Conservation (phyloP, 2,797 vertebrate species). For the Passerculus sandwichensis region DNA sequence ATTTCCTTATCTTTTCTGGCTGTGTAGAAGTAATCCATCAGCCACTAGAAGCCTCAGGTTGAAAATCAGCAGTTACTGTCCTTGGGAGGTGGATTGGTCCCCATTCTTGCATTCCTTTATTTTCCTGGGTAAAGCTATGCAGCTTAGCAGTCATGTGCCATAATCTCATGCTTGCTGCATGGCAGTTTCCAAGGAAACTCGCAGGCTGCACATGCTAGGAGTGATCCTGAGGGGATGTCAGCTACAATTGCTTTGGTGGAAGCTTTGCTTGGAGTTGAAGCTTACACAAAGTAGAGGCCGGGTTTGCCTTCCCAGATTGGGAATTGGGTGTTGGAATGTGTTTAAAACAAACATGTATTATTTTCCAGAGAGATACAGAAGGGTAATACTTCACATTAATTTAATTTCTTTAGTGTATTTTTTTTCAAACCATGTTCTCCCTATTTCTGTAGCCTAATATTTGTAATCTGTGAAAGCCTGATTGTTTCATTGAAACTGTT, state of each 20-base stretch:
- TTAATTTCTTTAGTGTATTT: background rate
- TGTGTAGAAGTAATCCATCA: background rate
- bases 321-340: background rate
- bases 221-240: constrained; percentile 55
- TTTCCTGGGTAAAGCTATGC: constrained; percentile 20
- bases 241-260: constrained; percentile 13
- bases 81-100: background rate
- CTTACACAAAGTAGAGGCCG: background rate
- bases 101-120: constrained; percentile 9
- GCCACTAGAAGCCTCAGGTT: background rate
- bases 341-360: background rate
- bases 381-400: background rate
- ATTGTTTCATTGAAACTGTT: background rate
- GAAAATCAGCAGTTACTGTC: background rate
- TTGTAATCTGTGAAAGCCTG: background rate
- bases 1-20: background rate
- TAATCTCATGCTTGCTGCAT: constrained; percentile 63
- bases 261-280: constrained; percentile 27
- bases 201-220: constrained; percentile 49
- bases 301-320: background rate
- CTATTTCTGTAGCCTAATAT: background rate
- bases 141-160: constrained; percentile 44
- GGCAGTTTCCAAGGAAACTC: constrained; percentile 70
- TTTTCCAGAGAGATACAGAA: background rate
- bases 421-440: background rate